Conservation (phyloP, 2,888 invertebrate genomes). For the Tridacna gigas region DNA sequence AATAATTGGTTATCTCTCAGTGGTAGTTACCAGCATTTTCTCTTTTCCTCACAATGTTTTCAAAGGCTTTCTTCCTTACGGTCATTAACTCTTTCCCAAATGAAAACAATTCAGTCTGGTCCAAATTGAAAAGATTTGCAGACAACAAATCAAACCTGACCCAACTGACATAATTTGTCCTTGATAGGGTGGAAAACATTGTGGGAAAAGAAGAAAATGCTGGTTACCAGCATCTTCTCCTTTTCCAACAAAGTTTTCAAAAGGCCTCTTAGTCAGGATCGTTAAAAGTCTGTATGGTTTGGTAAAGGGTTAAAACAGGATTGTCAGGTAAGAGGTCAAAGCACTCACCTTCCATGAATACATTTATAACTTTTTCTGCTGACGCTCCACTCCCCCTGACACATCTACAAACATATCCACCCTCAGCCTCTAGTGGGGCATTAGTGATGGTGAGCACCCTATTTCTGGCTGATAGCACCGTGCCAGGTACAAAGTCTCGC, state of each 20-base stretch:
- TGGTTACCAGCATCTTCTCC: background rate
- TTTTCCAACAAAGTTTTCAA: background rate
- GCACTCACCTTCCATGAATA: slow-evolving; percentile 44
- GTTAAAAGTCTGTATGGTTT: background rate
- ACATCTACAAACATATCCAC: slow-evolving; percentile 54
- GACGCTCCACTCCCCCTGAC: slow-evolving; percentile 8
- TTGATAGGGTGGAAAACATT: background rate
- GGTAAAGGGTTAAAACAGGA: background rate
- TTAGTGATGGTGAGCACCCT: slow-evolving; percentile 50
- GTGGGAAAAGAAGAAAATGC: background rate
- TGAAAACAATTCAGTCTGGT: too few relatives aligned
- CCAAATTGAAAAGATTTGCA: too few relatives aligned
- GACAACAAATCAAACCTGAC: too few relatives aligned
- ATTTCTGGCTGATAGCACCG: slow-evolving; percentile 36
- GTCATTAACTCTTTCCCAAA: too few relatives aligned
- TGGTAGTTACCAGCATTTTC: too few relatives aligned
- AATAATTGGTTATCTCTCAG: too few relatives aligned
- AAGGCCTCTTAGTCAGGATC: background rate
- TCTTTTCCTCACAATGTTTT: too few relatives aligned
- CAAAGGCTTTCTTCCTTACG: too few relatives aligned
- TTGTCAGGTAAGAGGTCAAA: background rate
- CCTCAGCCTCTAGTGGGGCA: slow-evolving; percentile 53
- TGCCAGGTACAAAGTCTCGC: slow-evolving; percentile 37
- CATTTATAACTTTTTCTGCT: slow-evolving; percentile 26
- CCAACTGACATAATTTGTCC: too few relatives aligned